Conservation (phyloP, 2,888 invertebrate genomes). For the Sympetrum striolatum region DNA sequence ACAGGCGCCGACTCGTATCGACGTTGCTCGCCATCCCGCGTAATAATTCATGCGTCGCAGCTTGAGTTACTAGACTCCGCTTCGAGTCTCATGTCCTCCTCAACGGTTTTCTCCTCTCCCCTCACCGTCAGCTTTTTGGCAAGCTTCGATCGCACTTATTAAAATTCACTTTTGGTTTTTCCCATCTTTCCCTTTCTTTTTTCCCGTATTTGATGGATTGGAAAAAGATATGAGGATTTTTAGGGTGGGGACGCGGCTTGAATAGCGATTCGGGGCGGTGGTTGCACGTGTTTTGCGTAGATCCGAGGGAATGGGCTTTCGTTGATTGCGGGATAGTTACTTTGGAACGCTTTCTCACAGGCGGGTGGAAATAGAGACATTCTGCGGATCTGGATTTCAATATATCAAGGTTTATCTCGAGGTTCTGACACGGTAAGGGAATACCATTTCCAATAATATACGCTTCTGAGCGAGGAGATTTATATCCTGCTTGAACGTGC, state of each 20-base stretch:
- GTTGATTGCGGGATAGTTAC: neutral
- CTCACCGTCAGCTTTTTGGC: neutral
- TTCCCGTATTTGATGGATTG: neutral
- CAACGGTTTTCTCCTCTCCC: neutral
- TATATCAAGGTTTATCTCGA: too few relatives aligned
- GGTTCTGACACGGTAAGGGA: too few relatives aligned
- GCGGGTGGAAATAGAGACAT: too few relatives aligned
- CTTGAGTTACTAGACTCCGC: neutral
- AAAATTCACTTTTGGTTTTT: neutral
- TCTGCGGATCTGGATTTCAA: too few relatives aligned
- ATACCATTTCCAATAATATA: too few relatives aligned
- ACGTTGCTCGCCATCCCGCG: neutral
- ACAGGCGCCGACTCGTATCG: neutral
- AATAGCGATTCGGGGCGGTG: neutral
- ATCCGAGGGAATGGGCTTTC: neutral
- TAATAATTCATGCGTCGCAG: neutral
- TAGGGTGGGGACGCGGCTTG: neutral
- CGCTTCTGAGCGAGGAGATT: too few relatives aligned
- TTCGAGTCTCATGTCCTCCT: neutral
- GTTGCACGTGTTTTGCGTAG: neutral
- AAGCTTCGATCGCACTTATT: neutral
- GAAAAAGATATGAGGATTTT: neutral
- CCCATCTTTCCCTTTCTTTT: neutral
- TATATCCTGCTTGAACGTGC: too few relatives aligned
- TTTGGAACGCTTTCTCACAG: too few relatives aligned